Evolutionary conservation across 2,888 invertebrate species (phyloP), one percentile per base, ranked within the genome.

Genomic region (Loripinus fragilis): DNA sequence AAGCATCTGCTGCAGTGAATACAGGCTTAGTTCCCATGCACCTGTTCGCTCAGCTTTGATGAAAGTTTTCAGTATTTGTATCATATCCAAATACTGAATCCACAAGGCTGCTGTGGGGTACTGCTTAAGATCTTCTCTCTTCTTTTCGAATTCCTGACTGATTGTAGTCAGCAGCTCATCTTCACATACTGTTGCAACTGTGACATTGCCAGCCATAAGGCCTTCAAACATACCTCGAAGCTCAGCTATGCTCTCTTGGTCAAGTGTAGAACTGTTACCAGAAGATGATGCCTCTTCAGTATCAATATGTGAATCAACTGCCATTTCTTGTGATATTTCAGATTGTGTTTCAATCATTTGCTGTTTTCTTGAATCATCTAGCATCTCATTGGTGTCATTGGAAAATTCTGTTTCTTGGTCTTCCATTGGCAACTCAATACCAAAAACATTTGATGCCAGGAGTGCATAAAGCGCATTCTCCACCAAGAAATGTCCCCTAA

Each of bases 401-500:
- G 52, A 52, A 2, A 52, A 5, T 52, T 52, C 52, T 52, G 3
- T 2, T 52, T 25, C 25, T 17, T 2, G 23, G 23, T 23, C 25
- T 52, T 52, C 52, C 12, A n/a, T 5, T 52, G 52, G 23, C 8
- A 52, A 2, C 25, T 52, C 23, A 8, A 52, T 25, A 33, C 45
- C 60, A 55, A 50, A 72, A 20, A 67, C 41, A 23, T 48, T 60
- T 7, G 67, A 20, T 2, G 48, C 25, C 33, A 76, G 8, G 2
- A 80, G 33, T 15, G 67, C 28, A 48, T 78, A 38, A n/a, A 85
- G 42, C 23, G 73, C 77, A n/a, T 71, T 48, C 38, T 81, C 81
- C 12, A 78, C 76, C 33, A 85, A 71, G 30, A 87, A 30, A 74
- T 87, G 87, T 17, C 76, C 85, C 48, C 85, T 70, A 23, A 81